A percentile compares a stretch with the other conserved stretches of the same genome.
Conservation (phyloP, 2,113 vertebrate genomes). For the Ovis canadensis region DNA sequence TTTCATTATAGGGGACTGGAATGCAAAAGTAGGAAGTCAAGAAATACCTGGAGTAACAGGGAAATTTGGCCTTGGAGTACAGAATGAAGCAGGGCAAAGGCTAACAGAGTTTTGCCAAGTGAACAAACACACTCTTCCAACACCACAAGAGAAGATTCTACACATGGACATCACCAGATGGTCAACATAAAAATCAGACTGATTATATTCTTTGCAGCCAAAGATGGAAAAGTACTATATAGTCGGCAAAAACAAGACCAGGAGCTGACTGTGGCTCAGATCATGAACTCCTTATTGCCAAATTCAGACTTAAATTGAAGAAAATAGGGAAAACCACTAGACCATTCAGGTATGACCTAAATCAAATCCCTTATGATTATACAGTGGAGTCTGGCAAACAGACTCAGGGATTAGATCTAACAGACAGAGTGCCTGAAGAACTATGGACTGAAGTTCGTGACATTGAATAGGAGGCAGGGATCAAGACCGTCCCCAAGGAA, state of each 20-base stretch:
- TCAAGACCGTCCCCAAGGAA: background rate
- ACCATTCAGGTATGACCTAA: background rate
- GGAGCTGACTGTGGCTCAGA: background rate
- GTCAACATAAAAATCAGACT: background rate
- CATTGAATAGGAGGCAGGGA: background rate
- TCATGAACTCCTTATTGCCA: background rate
- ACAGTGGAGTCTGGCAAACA: background rate
- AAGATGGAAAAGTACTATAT: background rate
- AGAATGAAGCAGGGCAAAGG: background rate
- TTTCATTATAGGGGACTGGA: background rate
- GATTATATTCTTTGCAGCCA: background rate
- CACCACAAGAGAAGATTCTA: background rate
- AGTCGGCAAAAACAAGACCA: background rate
- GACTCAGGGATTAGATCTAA: background rate
- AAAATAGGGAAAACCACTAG: background rate
- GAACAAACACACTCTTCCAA: background rate
- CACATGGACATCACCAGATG: background rate
- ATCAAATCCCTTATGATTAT: background rate
- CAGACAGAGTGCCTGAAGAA: background rate
- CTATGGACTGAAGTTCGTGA: background rate
- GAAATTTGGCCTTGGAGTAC: background rate
- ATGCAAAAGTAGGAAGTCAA: background rate
- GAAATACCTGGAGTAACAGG: background rate
- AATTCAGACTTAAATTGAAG: background rate
- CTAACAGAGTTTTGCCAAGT: background rate